A percentile compares a stretch with the other conserved stretches of the same genome.
These are phyloP conservation scores for Gallinago jamesoni DNA, from an alignment of 2,113 vertebrate genomes.

Conservation along the genomic window DNA sequence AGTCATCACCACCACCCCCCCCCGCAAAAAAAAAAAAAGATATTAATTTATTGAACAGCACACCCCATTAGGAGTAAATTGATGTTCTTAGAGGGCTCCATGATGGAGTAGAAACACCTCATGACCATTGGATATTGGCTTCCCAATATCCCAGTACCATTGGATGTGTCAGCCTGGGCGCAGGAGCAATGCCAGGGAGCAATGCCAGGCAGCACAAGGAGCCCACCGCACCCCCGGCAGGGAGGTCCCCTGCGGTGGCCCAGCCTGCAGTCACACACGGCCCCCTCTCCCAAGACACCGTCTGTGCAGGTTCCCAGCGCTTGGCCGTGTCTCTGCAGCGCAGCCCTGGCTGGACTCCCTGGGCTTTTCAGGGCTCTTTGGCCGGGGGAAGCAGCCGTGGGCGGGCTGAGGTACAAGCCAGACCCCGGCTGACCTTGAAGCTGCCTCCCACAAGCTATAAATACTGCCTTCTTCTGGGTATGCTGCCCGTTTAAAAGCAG, in stretches of 20 bases:
- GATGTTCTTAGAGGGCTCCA: conserved; percentile 3
- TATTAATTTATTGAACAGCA: conserved; percentile 46
- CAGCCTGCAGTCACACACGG: not conserved
- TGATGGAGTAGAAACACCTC: conserved; percentile 35
- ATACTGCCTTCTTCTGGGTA: not conserved
- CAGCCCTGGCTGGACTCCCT: not conserved
- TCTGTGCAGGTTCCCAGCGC: not conserved
- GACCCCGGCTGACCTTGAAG: not conserved
- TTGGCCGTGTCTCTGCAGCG: not conserved
- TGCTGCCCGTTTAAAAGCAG: not conserved
- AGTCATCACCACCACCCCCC: not conserved
- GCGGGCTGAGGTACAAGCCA: not conserved
- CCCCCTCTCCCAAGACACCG: not conserved
- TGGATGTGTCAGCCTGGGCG: conserved; percentile 35
- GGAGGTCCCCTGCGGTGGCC: not conserved
- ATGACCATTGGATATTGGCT: conserved; percentile 39
- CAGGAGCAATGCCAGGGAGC: not conserved
- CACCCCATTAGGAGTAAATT: conserved; percentile 30
- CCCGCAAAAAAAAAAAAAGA: not conserved
- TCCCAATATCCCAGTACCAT: not conserved
- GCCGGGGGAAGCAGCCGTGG: not conserved
- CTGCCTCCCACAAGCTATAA: not conserved
- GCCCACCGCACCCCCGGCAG: not conserved
- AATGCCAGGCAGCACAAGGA: not conserved
- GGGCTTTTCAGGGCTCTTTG: not conserved